Conservation (phyloP, 2,888 invertebrate genomes). For the Drosophila subquinaria region DNA sequence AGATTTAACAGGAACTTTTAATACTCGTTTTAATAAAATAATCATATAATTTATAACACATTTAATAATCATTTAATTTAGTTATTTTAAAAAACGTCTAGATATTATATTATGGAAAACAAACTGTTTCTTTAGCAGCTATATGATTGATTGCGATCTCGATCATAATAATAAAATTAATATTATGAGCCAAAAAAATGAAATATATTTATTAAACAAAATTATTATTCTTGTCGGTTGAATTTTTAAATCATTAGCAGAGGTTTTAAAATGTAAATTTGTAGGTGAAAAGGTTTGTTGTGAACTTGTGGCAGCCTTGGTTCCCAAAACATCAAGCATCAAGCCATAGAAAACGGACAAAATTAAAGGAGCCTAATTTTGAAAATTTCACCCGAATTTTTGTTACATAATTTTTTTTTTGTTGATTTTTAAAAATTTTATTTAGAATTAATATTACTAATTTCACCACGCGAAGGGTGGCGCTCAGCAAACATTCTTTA, state of each 20-base stretch:
- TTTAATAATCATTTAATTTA: background rate
- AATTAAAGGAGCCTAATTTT: no score
- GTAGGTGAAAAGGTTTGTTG: no score
- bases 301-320: no score
- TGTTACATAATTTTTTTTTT: no score
- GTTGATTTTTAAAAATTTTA: no score
- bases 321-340: no score
- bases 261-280: no score
- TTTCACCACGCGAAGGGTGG: no score
- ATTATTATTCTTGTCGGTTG: background rate
- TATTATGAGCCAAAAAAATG: conserved; percentile 15
- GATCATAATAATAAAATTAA: conserved; percentile 7
- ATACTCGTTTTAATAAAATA: conserved; percentile 4
- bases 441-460: no score
- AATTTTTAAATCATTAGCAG: background rate
- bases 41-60: background rate
- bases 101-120: background rate
- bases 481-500: no score
- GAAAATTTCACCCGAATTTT: no score
- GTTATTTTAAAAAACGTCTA: conserved; percentile 2
- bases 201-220: background rate
- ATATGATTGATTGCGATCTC: conserved; percentile 35
- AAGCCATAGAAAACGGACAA: no score
- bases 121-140: conserved; percentile 42
- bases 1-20: background rate